Conservation (phyloP, 2,888 invertebrate genomes). For the Amorpha juglandis region DNA sequence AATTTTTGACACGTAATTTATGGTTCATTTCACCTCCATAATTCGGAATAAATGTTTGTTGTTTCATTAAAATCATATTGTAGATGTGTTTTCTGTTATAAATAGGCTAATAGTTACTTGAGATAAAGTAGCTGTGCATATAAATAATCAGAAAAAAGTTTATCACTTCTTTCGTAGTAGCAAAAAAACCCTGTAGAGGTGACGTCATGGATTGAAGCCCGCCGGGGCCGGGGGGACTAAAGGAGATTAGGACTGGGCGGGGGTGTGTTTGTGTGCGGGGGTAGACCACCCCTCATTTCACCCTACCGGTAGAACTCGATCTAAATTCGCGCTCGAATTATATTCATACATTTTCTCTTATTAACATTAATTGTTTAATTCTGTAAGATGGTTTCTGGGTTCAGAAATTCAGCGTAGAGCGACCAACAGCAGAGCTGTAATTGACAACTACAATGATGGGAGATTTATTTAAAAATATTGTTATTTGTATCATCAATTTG, state of each 20-base stretch:
- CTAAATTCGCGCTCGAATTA: constrained; percentile 42
- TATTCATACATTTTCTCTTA: constrained; percentile 32
- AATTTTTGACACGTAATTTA: constrained; percentile 3
- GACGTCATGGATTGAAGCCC: constrained; percentile 73
- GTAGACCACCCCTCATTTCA: constrained; percentile 52
- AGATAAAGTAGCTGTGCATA: constrained; percentile 44
- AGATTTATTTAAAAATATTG: too few relatives aligned
- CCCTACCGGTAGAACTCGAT: constrained; percentile 55
- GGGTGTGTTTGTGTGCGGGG: constrained; percentile 51
- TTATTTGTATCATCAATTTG: neutral
- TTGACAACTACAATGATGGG: neutral
- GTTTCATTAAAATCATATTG: neutral
- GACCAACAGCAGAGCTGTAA: too few relatives aligned
- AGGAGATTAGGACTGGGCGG: constrained; percentile 73
- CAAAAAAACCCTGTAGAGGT: constrained; percentile 74
- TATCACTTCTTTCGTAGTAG: constrained; percentile 74
- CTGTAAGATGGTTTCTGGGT: neutral
- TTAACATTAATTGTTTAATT: constrained; percentile 24
- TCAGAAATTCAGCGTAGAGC: neutral
- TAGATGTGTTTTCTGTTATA: neutral
- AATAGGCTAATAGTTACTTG: neutral
- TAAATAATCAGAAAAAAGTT: constrained; percentile 44
- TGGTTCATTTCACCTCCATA: neutral
- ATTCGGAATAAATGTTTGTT: neutral
- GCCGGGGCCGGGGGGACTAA: constrained; percentile 59